These are phyloP conservation scores for Drosophila sordidula DNA, from an alignment of 2,888 invertebrate genomes.

Conservation along the genomic window DNA sequence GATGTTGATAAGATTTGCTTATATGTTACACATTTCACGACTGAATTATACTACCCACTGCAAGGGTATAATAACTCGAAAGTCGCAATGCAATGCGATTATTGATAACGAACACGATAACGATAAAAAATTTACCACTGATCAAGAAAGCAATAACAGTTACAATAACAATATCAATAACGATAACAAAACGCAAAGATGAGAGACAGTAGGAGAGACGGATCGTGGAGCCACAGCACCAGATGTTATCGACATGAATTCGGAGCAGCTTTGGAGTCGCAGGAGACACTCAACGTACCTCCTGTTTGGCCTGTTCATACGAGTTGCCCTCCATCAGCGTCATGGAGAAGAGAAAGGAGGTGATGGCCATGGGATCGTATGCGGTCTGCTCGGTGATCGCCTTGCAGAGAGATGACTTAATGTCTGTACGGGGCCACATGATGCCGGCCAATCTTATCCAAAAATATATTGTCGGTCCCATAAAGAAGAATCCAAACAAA, in stretches of 20 bases:
- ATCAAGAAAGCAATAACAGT: constrained; percentile 44
- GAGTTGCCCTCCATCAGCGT: constrained; percentile 87
- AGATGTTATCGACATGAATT: constrained; percentile 14
- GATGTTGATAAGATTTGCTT: neutral
- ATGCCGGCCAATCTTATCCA: constrained; percentile 88
- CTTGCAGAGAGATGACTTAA: constrained; percentile 84
- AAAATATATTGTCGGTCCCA: constrained; percentile 89
- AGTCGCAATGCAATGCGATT: constrained; percentile 25
- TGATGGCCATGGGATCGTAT: constrained; percentile 87
- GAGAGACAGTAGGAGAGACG: neutral
- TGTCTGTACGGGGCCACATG: constrained; percentile 85
- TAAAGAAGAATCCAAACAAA: constrained; percentile 88
- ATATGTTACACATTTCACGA: neutral
- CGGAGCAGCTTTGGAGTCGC: constrained; percentile 6
- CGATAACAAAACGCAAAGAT: constrained; percentile 8
- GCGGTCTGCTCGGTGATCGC: constrained; percentile 87
- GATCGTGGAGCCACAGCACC: neutral
- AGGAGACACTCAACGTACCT: constrained; percentile 81
- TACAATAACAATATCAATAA: constrained; percentile 20
- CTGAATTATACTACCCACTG: no score
- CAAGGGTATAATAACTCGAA: constrained; percentile 10
- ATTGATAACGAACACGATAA: constrained; percentile 15
- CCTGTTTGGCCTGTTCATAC: constrained; percentile 85
- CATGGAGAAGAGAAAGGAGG: constrained; percentile 87
- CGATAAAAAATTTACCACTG: constrained; percentile 47